These are phyloP conservation scores for Notothenia rossii DNA, from an alignment of 2,113 vertebrate species.

Conservation along the genomic window DNA sequence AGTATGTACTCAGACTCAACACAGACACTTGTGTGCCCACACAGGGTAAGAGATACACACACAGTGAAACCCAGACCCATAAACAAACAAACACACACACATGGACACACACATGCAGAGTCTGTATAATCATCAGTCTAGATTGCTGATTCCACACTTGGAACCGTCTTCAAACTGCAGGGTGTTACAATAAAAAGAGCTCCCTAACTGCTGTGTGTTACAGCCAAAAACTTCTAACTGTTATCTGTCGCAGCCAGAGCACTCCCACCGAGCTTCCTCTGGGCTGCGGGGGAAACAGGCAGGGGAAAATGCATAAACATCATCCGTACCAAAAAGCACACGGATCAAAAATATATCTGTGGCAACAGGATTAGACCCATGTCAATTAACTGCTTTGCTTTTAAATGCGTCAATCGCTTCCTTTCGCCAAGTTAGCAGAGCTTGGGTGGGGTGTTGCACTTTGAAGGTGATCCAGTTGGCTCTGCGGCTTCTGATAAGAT, in stretches of 20 bases:
- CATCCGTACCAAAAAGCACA: slow-evolving; percentile 32
- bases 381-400: slow-evolving; percentile 40
- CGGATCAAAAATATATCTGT: not conserved
- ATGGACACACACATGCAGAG: slow-evolving; percentile 33
- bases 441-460: slow-evolving; percentile 26
- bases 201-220: slow-evolving; percentile 65
- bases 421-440: slow-evolving; percentile 8
- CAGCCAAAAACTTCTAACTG: slow-evolving; percentile 67
- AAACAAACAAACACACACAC: slow-evolving; percentile 45
- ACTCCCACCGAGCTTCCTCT: slow-evolving; percentile 60
- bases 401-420: slow-evolving; percentile 30
- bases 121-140: slow-evolving; percentile 72
- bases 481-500: slow-evolving; percentile 47
- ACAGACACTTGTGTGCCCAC: slow-evolving; percentile 50
- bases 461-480: slow-evolving; percentile 55
- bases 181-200: slow-evolving; percentile 67
- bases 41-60: slow-evolving; percentile 29
- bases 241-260: slow-evolving; percentile 67
- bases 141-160: slow-evolving; percentile 59
- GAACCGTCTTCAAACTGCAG: slow-evolving; percentile 67
- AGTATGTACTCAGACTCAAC: slow-evolving; percentile 61
- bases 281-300: slow-evolving; percentile 36
- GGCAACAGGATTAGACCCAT: slow-evolving; percentile 25
- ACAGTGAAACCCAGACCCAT: slow-evolving; percentile 8
- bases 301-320: slow-evolving; percentile 26